Percentiles rank a stretch among this genome's conserved stretches.
Conservation (phyloP, 2,797 vertebrate genomes). For the Anguilla pacifica region DNA sequence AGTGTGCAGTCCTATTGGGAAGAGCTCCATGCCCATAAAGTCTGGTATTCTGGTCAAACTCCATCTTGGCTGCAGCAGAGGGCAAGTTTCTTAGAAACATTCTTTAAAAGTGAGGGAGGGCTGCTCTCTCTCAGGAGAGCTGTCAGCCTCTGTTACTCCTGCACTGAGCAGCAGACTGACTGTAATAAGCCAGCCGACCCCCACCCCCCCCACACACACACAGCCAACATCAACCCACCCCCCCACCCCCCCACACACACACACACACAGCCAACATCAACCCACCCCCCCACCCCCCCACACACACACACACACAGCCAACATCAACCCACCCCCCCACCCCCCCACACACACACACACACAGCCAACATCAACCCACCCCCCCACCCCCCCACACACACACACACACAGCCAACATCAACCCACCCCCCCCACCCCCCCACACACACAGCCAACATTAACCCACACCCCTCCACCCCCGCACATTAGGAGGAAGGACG, state of each 20-base stretch:
- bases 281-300: no score
- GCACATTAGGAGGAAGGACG: neutral
- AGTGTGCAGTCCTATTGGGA: neutral
- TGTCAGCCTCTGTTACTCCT: neutral
- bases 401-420: no score
- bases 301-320: neutral
- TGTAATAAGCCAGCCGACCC: neutral
- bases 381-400: no score
- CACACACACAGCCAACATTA: no score
- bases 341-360: neutral
- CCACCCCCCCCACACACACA: neutral
- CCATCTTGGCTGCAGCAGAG: neutral
- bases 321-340: no score
- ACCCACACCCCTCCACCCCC: neutral
- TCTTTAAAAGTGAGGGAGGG: neutral
- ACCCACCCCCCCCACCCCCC: no score
- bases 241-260: no score
- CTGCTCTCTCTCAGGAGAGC: neutral
- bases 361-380: no score
- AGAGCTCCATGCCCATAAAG: neutral
- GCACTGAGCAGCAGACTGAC: neutral
- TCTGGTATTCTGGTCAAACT: neutral
- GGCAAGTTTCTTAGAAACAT: neutral
- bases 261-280: no score
- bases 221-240: neutral